Evolutionary conservation across 1,140 invertebrate species (phyloP).

Genomic region (Oncopodura yosiiana): DNA sequence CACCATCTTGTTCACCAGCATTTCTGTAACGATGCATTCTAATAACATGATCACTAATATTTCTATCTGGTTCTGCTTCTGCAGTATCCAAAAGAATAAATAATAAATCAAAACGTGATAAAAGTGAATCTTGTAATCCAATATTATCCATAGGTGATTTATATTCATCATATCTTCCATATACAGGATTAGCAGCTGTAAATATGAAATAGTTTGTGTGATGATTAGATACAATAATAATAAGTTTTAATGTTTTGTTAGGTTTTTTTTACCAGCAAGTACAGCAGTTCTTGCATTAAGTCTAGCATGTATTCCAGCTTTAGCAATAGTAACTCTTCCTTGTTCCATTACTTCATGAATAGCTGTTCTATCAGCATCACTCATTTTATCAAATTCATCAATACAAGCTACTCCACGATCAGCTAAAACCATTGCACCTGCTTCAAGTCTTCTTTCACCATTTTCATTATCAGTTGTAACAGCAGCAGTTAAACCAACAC

Average conservation of each 20-base stretch:
- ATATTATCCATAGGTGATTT: conserved; percentile 99
- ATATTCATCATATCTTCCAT: conserved; percentile 95
- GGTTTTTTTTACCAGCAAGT: too few species aligned
- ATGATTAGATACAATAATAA: too few species aligned
- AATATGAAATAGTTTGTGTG: too few species aligned
- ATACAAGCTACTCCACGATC: conserved; percentile 98
- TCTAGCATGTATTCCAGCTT: conserved; percentile 96
- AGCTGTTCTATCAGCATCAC: conserved; percentile 96
- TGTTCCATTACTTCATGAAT: conserved; percentile 99
- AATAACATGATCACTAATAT: conserved; percentile 93
- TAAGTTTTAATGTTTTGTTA: too few species aligned
- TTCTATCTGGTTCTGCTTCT: conserved; percentile 78
- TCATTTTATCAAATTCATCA: conserved; percentile 99
- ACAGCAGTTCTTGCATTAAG: conserved; percentile 97
- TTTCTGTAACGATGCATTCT: conserved; percentile 92
- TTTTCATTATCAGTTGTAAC: conserved; percentile 93
- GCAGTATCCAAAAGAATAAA: conserved; percentile 93
- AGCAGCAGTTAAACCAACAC: conserved; percentile 96
- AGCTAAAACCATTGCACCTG: conserved; percentile 98
- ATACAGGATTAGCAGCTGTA: conserved; percentile 99
- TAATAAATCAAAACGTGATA: conserved; percentile 97
- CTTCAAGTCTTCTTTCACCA: conserved; percentile 81
- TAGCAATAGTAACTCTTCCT: conserved; percentile 89
- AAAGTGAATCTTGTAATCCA: conserved; percentile 90
- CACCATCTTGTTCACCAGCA: conserved; percentile 87